A percentile compares a stretch with the other conserved stretches of the same genome.
phyloP scores from a whole-genome alignment of 1,140 invertebrate species.

The Ericerus pela region DNA sequence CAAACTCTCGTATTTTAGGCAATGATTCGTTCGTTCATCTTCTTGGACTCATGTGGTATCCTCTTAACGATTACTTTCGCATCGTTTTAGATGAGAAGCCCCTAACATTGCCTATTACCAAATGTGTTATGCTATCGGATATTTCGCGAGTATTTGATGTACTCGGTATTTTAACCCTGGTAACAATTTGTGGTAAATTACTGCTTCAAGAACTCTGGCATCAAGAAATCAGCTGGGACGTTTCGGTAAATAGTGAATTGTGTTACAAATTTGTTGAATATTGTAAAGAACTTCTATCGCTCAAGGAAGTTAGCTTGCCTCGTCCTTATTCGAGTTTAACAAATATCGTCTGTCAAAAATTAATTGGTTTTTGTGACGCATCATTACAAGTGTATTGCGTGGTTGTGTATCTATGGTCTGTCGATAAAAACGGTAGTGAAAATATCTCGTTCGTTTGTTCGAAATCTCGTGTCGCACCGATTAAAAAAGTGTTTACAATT shows the following conservation, averaged over 20 bases:
- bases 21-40: too few relatives aligned
- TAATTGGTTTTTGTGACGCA: constrained; percentile 18
- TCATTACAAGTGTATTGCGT: constrained; percentile 11
- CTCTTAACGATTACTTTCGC: background rate
- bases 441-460: constrained; percentile 23
- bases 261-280: constrained; percentile 1
- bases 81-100: background rate
- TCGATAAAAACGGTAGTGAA: background rate
- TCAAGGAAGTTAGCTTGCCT: background rate
- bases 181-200: constrained; percentile 23
- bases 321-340: background rate
- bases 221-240: constrained; percentile 23
- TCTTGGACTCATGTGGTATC: background rate
- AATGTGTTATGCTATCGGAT: constrained; percentile 14
- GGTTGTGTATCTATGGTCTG: constrained; percentile 9
- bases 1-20: background rate
- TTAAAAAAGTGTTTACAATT: constrained; percentile 26
- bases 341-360: background rate
- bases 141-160: constrained; percentile 25
- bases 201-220: constrained; percentile 25
- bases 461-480: constrained; percentile 28
- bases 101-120: background rate
- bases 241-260: constrained; percentile 16
- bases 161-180: constrained; percentile 23
- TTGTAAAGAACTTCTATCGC: background rate